A percentile compares a stretch with the other conserved stretches of the same genome.
These are phyloP conservation scores for Leptarthrus brevirostris DNA, from an alignment of 2,888 invertebrate species.

Conservation along the genomic window DNA sequence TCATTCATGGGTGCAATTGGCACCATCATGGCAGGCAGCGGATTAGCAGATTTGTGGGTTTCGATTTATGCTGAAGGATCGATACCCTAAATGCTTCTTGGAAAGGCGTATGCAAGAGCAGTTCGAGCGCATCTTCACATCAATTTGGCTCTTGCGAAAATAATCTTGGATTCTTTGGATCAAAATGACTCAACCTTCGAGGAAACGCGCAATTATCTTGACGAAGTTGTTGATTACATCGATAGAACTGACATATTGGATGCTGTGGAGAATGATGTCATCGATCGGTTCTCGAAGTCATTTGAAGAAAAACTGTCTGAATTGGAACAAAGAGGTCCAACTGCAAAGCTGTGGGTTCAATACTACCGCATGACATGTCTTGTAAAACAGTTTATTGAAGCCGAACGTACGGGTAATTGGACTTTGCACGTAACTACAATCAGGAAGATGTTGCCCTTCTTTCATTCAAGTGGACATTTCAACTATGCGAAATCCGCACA, in stretches of 20 bases:
- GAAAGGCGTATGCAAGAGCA: background rate
- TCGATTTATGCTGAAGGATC: constrained; percentile 5
- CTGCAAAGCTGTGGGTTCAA: constrained; percentile 21
- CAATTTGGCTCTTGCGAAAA: background rate
- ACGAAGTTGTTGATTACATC: too few relatives aligned
- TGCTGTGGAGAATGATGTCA: too few relatives aligned
- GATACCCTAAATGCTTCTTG: background rate
- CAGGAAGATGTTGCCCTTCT: constrained; percentile 60
- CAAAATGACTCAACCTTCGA: too few relatives aligned
- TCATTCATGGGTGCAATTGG: constrained; percentile 8
- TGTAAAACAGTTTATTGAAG: constrained; percentile 25
- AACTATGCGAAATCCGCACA: constrained; percentile 61
- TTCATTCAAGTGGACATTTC: constrained; percentile 62
- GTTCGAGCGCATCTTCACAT: background rate
- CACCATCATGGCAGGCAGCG: constrained; percentile 15
- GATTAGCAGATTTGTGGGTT: constrained; percentile 2
- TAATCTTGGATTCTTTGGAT: constrained; percentile 15
- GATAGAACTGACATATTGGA: too few relatives aligned
- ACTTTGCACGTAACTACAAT: constrained; percentile 47
- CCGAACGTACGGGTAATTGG: constrained; percentile 53
- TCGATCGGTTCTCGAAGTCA: too few relatives aligned
- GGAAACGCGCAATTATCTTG: too few relatives aligned
- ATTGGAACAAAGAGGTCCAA: too few relatives aligned
- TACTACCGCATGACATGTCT: constrained; percentile 57
- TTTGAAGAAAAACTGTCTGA: too few relatives aligned